phyloP scores from a whole-genome alignment of 2,888 invertebrate species.

The Micropterix aruncella region DNA sequence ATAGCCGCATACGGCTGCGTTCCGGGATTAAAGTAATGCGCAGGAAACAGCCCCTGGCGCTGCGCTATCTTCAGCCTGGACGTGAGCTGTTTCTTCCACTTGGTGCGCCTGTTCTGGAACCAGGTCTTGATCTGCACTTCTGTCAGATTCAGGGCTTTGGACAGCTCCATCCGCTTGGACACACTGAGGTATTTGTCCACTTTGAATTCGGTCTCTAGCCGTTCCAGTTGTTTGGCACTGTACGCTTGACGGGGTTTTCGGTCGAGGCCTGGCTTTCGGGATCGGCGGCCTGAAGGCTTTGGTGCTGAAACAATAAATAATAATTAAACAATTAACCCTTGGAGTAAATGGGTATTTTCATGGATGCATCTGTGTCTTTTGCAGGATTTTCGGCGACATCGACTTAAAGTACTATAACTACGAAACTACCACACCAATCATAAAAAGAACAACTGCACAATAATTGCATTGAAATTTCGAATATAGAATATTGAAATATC shows the following conservation, averaged over 20 bases:
- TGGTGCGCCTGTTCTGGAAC: conserved; percentile 92
- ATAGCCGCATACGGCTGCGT: conserved; percentile 45
- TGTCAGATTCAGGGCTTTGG: conserved; percentile 74
- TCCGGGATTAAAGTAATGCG: conserved; percentile 49
- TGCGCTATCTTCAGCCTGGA: conserved; percentile 81
- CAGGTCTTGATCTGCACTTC: conserved; percentile 96
- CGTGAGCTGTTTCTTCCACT: conserved; percentile 95
- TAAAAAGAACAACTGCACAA: no score
- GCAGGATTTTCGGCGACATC: no score
- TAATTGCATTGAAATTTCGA: no score
- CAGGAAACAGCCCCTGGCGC: conserved; percentile 63
- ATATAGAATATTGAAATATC: no score
- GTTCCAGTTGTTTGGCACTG: conserved; percentile 85
- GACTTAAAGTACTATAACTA: no score
- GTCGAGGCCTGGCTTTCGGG: conserved; percentile 78
- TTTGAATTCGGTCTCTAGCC: conserved; percentile 88
- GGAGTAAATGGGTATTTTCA: no score
- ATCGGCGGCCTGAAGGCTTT: conserved; percentile 25
- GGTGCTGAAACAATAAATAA: no score
- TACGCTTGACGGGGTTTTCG: conserved; percentile 94
- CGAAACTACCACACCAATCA: no score
- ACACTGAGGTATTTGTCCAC: conserved; percentile 93
- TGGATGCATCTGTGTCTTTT: no score
- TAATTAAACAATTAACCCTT: no score
- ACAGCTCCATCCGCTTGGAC: conserved; percentile 86